phyloP scores from a whole-genome alignment of 2,113 vertebrate genomes.

The Cavia aperea region DNA sequence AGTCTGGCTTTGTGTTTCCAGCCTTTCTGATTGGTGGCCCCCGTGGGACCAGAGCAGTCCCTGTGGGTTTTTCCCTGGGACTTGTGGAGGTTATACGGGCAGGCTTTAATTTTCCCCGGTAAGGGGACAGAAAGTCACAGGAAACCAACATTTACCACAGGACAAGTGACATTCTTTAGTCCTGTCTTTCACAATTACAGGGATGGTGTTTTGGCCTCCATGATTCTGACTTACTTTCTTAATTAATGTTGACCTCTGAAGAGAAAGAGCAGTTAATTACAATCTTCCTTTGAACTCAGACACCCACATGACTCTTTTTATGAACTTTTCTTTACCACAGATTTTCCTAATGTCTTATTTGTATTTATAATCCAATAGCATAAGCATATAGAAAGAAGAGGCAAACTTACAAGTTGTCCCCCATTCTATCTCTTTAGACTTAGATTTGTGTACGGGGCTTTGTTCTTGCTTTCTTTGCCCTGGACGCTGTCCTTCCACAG shows the following conservation, averaged over 20 bases:
- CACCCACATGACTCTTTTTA: background rate
- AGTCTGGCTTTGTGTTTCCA: background rate
- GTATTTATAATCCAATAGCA: background rate
- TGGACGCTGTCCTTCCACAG: background rate
- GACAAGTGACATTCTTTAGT: background rate
- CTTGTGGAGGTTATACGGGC: background rate
- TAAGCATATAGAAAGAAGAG: background rate
- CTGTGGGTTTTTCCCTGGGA: too few species aligned
- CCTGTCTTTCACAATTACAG: background rate
- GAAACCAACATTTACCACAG: background rate
- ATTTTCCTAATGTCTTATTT: background rate
- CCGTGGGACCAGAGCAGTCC: background rate
- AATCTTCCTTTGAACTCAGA: background rate
- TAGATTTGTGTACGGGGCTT: background rate
- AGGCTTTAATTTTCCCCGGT: background rate
- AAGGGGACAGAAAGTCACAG: fast-evolving
- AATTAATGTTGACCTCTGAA: slow-evolving; percentile 25
- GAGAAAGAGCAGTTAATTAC: background rate
- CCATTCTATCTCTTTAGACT: background rate
- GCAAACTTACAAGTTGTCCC: background rate
- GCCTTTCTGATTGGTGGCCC: background rate
- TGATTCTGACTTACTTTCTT: background rate
- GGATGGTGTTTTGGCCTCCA: background rate
- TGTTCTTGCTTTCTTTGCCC: background rate
- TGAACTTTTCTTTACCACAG: background rate